Evolutionary conservation across 2,888 invertebrate genomes (phyloP), one percentile per base, ranked within the genome.

Genomic region (Chesias legatella): DNA sequence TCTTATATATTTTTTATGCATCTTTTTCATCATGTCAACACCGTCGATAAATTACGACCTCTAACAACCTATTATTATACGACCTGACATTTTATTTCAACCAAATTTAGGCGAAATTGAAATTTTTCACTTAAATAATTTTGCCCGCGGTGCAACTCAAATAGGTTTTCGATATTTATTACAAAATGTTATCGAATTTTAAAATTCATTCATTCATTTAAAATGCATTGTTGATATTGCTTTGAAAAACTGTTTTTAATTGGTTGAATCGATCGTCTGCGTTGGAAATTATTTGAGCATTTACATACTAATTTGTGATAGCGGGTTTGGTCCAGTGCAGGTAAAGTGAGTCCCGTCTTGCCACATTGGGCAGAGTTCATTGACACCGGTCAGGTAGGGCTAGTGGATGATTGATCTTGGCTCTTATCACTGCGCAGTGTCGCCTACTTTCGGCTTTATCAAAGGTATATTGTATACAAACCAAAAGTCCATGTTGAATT

Each of bases 361-460:
- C 75, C 67, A 59, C 64, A 64, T 61, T 63, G 67, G 58, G 54
- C 58, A 55, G 56, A 72, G 86, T 73, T 85, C 86, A 69, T 73
- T 71, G 84, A 78, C 84, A 69, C 77, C 78, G 77, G 80, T 75
- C 81, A 79, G 85, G 84, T 79, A 77, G 81, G 82, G 78, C 81
- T 66, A 65, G 67, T 61, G 69, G 72, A 83, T 88, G 88, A 88
- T 88, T 85, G 88, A 88, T 88, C 82, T 81, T 73, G 63, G 61
- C 71, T 74, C 83, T 85, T 86, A 86, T 86, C 88, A 84, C 66
- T 63, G 65, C 70, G 65, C 68, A 77, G 81, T 83, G 83, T 83
- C 83, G 80, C 81, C 83, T 80, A 79, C 78, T 73, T 73, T 76
- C 84, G 88, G 85, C 81, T 59, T 68, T 67, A 75, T 85, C 86